Base-by-base conservation (phyloP, 2,797 vertebrate genomes). In the Lagodon rhomboides region DNA sequence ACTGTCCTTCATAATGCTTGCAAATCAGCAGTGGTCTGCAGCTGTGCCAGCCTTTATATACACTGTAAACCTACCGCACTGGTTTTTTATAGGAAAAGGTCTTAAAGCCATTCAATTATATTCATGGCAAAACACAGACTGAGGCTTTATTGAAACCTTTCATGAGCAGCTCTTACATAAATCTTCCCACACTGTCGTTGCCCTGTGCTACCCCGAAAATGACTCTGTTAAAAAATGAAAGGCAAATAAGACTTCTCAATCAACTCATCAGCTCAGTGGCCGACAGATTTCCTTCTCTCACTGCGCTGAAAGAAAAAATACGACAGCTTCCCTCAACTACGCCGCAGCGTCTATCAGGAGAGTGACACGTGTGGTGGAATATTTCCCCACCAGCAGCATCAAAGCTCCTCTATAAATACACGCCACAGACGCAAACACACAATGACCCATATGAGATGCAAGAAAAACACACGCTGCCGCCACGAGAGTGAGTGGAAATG, bases 381-480 rank as follows among this genome's bases (percentile, higher is more conserved):
- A 85, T 87, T 89, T 81, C 64, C 59, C 85, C 83, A 86, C 76
- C 74, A 88, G 83, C 79, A 86, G 71, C 90, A 91, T 91, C 93
- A 94, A 92, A 93, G 89, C 85, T 60, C 78, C 78, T 85, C 90
- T 90, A 89, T 89, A 91, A 91, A 91, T 91, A 92, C 79, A 85
- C 17, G 58, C 80, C 80, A 84, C 80, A 69, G 72, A 85, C 23
- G 22, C 78, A 89, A 87, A 91, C 84, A 80, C 74, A 87, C 82
- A 90, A 82, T 79, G 85, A 89, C 86, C 86, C 88, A 91, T 73
- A 87, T 89, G 84, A 79, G 88, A 89, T 82, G 67, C 76, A 77
- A 87, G 89, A 75, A 87, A 15, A 46, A 17, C 73, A 67, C 62
- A 38, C 47, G 44, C 84, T 61, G 70, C 47, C 46, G 55, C 51